Percentiles rank a stretch among this genome's conserved stretches.
These are phyloP conservation scores for Brienomyrus longianalis DNA, from an alignment of 2,113 vertebrate species.

Conservation along the genomic window DNA sequence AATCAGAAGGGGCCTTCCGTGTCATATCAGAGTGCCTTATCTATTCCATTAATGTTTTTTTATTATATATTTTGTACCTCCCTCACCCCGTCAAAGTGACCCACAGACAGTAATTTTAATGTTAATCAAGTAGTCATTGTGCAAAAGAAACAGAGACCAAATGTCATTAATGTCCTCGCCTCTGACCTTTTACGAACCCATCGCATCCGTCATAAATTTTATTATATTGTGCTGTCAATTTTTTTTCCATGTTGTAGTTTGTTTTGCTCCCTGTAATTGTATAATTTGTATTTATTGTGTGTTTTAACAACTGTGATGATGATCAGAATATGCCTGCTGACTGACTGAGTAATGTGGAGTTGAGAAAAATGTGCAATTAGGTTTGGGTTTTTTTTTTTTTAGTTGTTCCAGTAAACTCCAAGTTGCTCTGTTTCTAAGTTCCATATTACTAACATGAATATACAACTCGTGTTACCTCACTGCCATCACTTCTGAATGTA, in stretches of 20 bases:
- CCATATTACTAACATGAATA: background rate
- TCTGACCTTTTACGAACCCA: background rate
- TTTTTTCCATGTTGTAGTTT: background rate
- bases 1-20: background rate
- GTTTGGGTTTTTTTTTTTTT: background rate
- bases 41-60: background rate
- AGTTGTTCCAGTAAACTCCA: background rate
- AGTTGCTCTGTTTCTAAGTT: background rate
- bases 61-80: background rate
- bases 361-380: slow-evolving; percentile 18
- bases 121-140: background rate
- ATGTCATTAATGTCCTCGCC: background rate
- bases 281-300: background rate
- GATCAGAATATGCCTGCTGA: slow-evolving; percentile 17
- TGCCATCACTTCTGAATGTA: background rate
- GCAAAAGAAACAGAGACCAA: background rate
- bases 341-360: slow-evolving; percentile 24
- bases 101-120: background rate
- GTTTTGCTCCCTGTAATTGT: slow-evolving; percentile 14
- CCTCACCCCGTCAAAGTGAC: background rate
- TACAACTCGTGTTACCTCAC: background rate
- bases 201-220: background rate
- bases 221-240: background rate
- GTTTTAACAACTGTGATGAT: slow-evolving; percentile 20
- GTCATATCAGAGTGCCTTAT: background rate